Base-by-base conservation (phyloP, 2,797 vertebrate genomes). In the Pogoniulus pusillus region DNA sequence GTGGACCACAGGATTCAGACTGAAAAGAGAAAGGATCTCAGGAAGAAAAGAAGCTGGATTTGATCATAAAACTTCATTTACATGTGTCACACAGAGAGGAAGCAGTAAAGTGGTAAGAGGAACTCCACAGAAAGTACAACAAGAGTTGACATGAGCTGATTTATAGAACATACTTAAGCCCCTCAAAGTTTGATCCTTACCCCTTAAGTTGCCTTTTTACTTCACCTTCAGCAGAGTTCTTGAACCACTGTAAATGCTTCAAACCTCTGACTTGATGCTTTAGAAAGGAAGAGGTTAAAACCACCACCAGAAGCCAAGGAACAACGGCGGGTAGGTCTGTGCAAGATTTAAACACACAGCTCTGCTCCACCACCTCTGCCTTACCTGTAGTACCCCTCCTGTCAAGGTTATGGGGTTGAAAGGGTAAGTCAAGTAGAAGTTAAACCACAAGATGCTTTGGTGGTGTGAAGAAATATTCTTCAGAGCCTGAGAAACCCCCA, bases 31-130 rank as follows among this genome's bases (percentile, higher is more conserved):
- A 73, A 90, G 45, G 49, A 32, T 84, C n/a, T 73, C 87, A 45
- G 41, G 71, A 47, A 87, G 65, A 89, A 94, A 91, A 81, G 30
- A 77, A 49, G 51, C 39, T 88, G 49, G 85, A 92, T 72, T 90
- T 89, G 37, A 68, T 90, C 69, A 93, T 29, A 91, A 94, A 91
- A 51, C 34, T 63, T 29, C 34, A 54, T 70, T 89, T 85, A 57
- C 59, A 51, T 70, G 58, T 11, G 37, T 20, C 47, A 27, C 35
- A 51, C n/a, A 59, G 68, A 87, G 62, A 92, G 60, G 81, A 87
- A 62, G 23, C 29, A n/a, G 29, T 60, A 60, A 75, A 68, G 54
- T 37, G 9, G 45, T 49, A 82, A 84, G 60, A 87, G 34, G 34
- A 82, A 65, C 60, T 73, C 37, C 35, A 80, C 3, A 68, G 54